A percentile compares a stretch with the other conserved stretches of the same genome.
Conservation (phyloP, 2,888 invertebrate genomes). For the Drosophila paracracens region DNA sequence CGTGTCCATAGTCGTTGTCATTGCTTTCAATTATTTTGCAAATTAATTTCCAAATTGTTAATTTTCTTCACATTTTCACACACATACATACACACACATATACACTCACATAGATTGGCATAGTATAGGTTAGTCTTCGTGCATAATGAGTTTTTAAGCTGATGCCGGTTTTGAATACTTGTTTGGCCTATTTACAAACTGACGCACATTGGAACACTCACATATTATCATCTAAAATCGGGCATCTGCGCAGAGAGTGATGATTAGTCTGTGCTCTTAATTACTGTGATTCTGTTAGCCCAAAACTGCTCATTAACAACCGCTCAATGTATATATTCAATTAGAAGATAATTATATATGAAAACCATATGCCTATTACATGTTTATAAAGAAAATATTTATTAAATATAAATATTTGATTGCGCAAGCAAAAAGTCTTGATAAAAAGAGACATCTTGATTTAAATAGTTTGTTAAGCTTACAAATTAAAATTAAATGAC, state of each 20-base stretch:
- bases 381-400: neutral
- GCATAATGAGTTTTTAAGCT: constrained; percentile 69
- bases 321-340: constrained; percentile 20
- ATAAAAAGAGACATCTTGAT: rapidly evolving
- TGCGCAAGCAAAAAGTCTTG: neutral
- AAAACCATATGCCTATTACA: neutral
- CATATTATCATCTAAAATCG: constrained; percentile 39
- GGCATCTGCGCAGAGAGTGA: constrained; percentile 12
- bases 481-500: neutral
- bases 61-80: constrained; percentile 73
- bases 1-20: constrained; percentile 42
- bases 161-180: constrained; percentile 46
- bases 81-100: constrained; percentile 25
- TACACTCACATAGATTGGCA: neutral
- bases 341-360: neutral
- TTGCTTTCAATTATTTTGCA: constrained; percentile 77
- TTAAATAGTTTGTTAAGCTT: neutral
- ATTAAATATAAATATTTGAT: neutral
- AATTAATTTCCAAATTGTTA: constrained; percentile 81
- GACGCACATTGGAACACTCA: neutral
- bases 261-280: constrained; percentile 41
- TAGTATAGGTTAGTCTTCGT: neutral
- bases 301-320: constrained; percentile 22
- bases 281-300: constrained; percentile 44
- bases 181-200: constrained; percentile 52